Evolutionary conservation across 2,888 invertebrate species (phyloP).

Genomic region (Melitaea athalia): DNA sequence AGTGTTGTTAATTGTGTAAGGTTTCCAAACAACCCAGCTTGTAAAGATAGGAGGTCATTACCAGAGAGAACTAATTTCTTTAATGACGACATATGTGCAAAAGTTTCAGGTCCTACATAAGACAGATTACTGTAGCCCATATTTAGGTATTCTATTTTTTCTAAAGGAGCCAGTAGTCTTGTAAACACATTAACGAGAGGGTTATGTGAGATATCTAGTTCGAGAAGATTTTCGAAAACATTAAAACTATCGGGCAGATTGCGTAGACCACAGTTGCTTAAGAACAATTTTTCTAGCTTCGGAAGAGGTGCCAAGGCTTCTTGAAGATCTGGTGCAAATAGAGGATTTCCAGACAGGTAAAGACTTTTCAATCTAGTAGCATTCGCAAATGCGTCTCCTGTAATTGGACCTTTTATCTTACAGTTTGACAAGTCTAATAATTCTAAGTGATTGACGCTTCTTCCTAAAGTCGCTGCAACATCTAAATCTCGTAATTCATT

Average conservation of each 20-base stretch:
- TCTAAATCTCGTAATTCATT: conserved; percentile 85
- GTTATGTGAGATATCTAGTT: conserved; percentile 87
- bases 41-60: conserved; percentile 85
- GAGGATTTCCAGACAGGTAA: conserved; percentile 85
- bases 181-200: conserved; percentile 86
- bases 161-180: conserved; percentile 84
- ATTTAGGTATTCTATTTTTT: conserved; percentile 85
- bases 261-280: conserved; percentile 85
- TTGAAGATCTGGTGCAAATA: conserved; percentile 86
- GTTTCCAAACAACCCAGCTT: conserved; percentile 86
- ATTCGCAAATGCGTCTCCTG: conserved; percentile 86
- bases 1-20: conserved; percentile 85
- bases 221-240: conserved; percentile 84
- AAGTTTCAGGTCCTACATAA: conserved; percentile 84
- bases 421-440: conserved; percentile 86
- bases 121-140: conserved; percentile 88
- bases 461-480: conserved; percentile 84
- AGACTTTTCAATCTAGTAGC: conserved; percentile 85
- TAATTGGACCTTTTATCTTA: conserved; percentile 84
- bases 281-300: conserved; percentile 84
- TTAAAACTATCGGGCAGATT: conserved; percentile 86
- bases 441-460: conserved; percentile 84
- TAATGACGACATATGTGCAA: conserved; percentile 86
- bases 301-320: conserved; percentile 85
- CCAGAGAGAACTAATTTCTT: conserved; percentile 86